Conservation (phyloP, 2,113 vertebrate genomes). For the Tetrao urogallus region DNA sequence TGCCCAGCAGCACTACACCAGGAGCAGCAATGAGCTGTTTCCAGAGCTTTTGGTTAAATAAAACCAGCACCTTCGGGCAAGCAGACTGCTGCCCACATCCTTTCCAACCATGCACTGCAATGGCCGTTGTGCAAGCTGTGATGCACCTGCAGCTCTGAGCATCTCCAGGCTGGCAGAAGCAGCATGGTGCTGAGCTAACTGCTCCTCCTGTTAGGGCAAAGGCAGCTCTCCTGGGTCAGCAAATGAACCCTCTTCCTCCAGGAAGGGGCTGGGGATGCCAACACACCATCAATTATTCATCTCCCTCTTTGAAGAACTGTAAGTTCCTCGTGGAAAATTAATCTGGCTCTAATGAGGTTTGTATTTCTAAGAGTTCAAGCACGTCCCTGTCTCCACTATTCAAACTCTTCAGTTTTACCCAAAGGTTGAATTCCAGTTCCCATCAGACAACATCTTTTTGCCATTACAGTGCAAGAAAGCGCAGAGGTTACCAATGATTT, state of each 20-base stretch:
- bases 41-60: background rate
- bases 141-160: background rate
- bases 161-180: background rate
- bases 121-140: too few relatives aligned
- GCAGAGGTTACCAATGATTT: background rate
- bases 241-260: background rate
- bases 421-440: background rate
- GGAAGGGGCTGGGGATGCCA: background rate
- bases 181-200: background rate
- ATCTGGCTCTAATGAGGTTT: constrained; percentile 7
- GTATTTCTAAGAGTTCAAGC: background rate
- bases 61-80: fast-evolving
- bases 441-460: background rate
- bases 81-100: background rate
- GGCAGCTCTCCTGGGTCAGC: background rate
- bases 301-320: constrained; percentile 2
- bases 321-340: constrained; percentile 34
- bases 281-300: constrained; percentile 41
- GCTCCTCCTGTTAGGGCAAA: background rate
- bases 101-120: fast-evolving
- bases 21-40: background rate
- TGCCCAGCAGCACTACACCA: background rate
- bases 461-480: background rate
- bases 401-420: background rate
- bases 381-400: background rate